phyloP scores from a whole-genome alignment of 92 coral and sea anemone genomes.

The Hydrozoanthus gracilis region DNA sequence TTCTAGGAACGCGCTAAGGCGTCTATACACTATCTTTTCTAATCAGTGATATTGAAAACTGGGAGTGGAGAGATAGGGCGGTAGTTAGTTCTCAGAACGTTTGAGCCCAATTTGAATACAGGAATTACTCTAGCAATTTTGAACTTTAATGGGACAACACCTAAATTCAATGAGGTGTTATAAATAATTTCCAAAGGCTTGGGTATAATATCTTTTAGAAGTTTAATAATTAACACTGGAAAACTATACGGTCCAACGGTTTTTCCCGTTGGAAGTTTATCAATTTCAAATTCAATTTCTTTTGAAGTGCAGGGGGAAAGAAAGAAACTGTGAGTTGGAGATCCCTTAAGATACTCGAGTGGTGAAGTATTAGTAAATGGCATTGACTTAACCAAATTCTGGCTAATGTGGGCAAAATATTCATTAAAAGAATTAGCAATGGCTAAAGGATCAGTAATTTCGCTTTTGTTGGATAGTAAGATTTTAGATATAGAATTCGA shows the following conservation, averaged over 20 bases:
- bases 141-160: conserved; percentile 41
- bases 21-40: background rate
- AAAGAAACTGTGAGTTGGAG: conserved; percentile 36
- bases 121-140: conserved; percentile 24
- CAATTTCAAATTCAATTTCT: conserved; percentile 42
- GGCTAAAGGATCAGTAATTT: background rate
- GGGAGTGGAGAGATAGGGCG: background rate
- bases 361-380: background rate
- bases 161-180: conserved; percentile 46
- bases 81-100: conserved; percentile 20
- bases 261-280: background rate
- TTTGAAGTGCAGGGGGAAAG: conserved; percentile 36
- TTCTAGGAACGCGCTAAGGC: background rate
- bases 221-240: conserved; percentile 5
- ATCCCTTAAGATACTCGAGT: conserved; percentile 1
- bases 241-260: too few species aligned
- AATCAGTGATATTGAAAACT: background rate
- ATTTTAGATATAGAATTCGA: background rate
- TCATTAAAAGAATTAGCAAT: too few species aligned
- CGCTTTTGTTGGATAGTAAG: background rate
- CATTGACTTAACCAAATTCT: background rate
- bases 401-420: background rate
- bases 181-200: conserved; percentile 42
- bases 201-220: too few species aligned
- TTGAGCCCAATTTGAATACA: conserved; percentile 45